Evolutionary conservation across 1,140 invertebrate species (phyloP).

Genomic region (Agrilus planipennis): DNA sequence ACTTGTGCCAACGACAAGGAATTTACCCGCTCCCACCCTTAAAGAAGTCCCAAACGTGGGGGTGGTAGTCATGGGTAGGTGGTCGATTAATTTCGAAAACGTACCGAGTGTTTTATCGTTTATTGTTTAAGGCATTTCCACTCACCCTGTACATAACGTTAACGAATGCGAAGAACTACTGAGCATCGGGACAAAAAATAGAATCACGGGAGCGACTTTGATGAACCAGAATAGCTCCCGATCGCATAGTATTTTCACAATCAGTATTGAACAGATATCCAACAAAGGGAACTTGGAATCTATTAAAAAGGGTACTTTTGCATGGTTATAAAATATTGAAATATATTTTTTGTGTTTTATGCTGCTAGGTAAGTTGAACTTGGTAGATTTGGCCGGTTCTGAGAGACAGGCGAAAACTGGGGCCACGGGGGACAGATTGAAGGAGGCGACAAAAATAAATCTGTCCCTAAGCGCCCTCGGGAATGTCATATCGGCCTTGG

Average conservation of each 20-base stretch:
- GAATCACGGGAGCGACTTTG: conserved; percentile 75
- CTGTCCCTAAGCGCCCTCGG: conserved; percentile 86
- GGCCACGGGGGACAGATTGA: conserved; percentile 73
- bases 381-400: conserved; percentile 84
- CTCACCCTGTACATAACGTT: conserved; percentile 39
- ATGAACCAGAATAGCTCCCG: conserved; percentile 90
- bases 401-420: conserved; percentile 80
- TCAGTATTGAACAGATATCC: conserved; percentile 69
- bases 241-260: conserved; percentile 84
- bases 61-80: conserved; percentile 61
- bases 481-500: conserved; percentile 89
- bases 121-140: conserved; percentile 29
- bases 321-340: conserved; percentile 14
- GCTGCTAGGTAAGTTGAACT: conserved; percentile 77
- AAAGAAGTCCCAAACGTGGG: conserved; percentile 73
- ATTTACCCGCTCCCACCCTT: conserved; percentile 33
- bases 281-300: conserved; percentile 41
- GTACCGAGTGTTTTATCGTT: conserved; percentile 58
- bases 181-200: conserved; percentile 62
- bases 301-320: conserved; percentile 34
- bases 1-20: conserved; percentile 25
- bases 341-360: background rate
- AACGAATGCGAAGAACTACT: conserved; percentile 68
- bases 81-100: background rate
- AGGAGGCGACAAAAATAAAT: conserved; percentile 93